Evolutionary conservation across 2,888 invertebrate genomes (phyloP).

Genomic region (Lydus trimaculatus): DNA sequence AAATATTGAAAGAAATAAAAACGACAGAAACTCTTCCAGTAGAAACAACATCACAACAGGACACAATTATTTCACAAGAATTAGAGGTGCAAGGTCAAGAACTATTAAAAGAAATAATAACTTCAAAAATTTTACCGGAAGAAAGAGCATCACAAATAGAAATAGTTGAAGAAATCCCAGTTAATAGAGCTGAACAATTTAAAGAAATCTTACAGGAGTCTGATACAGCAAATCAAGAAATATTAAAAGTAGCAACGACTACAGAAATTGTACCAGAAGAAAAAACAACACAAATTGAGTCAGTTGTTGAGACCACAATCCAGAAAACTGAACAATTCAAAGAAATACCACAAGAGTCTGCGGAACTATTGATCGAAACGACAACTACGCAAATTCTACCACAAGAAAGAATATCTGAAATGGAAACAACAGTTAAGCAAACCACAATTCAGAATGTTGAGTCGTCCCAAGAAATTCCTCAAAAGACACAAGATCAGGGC

Average conservation of each 20-base stretch:
- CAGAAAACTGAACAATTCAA: too few species aligned
- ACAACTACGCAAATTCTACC: too few species aligned
- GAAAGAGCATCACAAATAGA: not conserved
- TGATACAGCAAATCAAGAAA: not conserved
- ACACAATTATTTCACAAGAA: not conserved
- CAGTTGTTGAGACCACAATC: not conserved
- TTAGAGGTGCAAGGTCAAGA: not conserved
- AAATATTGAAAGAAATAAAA: constrained; percentile 13
- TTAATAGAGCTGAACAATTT: not conserved
- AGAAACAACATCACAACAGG: not conserved
- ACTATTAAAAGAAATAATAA: not conserved
- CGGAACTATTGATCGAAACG: too few species aligned
- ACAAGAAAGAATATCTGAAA: not conserved
- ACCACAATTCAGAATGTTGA: not conserved
- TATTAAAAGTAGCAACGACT: not conserved
- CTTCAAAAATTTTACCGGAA: not conserved
- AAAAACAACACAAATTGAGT: constrained; percentile 13
- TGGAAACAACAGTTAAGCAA: too few species aligned
- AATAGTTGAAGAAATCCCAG: not conserved
- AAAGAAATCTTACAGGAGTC: not conserved
- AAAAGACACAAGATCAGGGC: not conserved
- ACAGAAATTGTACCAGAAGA: constrained; percentile 18
- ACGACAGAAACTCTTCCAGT: not conserved
- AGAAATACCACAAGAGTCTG: too few species aligned
- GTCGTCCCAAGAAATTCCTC: not conserved